phyloP scores from a whole-genome alignment of 2,888 invertebrate genomes.

The Agriopis aurantiaria region DNA sequence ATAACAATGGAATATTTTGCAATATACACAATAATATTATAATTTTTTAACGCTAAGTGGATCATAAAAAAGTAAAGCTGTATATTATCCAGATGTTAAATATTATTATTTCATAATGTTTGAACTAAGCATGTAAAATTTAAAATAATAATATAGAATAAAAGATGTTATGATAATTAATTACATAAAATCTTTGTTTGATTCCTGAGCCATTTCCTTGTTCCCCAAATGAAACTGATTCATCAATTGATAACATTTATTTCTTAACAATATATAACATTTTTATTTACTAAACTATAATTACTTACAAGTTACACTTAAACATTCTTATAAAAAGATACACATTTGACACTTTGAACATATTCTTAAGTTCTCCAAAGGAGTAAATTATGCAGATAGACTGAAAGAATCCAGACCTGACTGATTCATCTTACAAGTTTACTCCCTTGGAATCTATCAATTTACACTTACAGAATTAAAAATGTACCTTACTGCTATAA shows the following conservation, averaged over 20 bases:
- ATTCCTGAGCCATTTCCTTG: slow-evolving; percentile 69
- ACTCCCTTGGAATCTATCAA: background rate
- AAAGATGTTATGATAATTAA: slow-evolving; percentile 87
- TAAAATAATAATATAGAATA: slow-evolving; percentile 86
- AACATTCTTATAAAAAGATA: background rate
- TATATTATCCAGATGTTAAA: slow-evolving; percentile 86
- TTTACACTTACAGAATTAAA: background rate
- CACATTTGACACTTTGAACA: slow-evolving; percentile 52
- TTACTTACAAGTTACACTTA: background rate
- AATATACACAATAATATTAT: slow-evolving; percentile 74
- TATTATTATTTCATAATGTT: slow-evolving; percentile 86
- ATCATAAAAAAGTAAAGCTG: slow-evolving; percentile 79
- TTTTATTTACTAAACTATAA: slow-evolving; percentile 60
- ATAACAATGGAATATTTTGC: slow-evolving; percentile 85
- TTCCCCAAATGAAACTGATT: slow-evolving; percentile 42
- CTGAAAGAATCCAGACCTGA: background rate
- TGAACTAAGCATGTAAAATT: slow-evolving; percentile 86
- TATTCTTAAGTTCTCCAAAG: slow-evolving; percentile 37
- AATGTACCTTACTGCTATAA: slow-evolving; percentile 46
- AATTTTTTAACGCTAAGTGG: slow-evolving; percentile 78
- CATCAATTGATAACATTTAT: slow-evolving; percentile 63
- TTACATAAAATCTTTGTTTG: slow-evolving; percentile 83
- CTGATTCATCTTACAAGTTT: background rate
- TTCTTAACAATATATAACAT: slow-evolving; percentile 50
- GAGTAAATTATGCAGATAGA: slow-evolving; percentile 6